These are phyloP conservation scores for Punctoribates punctum DNA, from an alignment of 2,888 invertebrate genomes.

Conservation along the genomic window DNA sequence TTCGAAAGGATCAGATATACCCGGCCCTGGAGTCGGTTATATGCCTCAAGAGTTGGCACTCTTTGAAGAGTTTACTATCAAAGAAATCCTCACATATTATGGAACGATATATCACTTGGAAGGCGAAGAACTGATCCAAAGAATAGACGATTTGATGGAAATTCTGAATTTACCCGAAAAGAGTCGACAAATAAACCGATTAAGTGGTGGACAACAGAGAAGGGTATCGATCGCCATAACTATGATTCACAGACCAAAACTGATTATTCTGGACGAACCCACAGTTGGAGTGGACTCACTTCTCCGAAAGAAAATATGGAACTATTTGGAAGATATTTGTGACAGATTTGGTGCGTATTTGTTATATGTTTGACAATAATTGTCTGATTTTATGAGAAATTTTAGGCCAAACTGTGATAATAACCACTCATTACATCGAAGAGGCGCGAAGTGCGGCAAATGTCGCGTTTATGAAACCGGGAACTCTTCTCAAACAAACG, in stretches of 20 bases:
- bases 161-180: constrained; percentile 41
- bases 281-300: constrained; percentile 90
- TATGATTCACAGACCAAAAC: constrained; percentile 84
- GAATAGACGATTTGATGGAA: constrained; percentile 23
- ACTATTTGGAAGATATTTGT: constrained; percentile 82
- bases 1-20: constrained; percentile 29
- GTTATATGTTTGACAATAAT: neutral
- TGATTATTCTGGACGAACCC: constrained; percentile 85
- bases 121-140: neutral
- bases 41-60: constrained; percentile 45
- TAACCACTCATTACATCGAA: constrained; percentile 41
- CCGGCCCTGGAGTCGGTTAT: constrained; percentile 42
- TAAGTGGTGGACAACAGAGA: constrained; percentile 80
- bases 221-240: constrained; percentile 88
- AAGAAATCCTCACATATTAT: constrained; percentile 42
- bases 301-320: constrained; percentile 77
- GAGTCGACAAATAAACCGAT: neutral
- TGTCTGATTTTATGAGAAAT: neutral
- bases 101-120: constrained; percentile 37
- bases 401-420: constrained; percentile 39
- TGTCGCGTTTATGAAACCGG: constrained; percentile 37
- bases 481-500: constrained; percentile 31
- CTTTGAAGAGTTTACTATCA: constrained; percentile 38
- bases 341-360: constrained; percentile 62
- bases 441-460: constrained; percentile 34